Evolutionary conservation across 2,888 invertebrate genomes (phyloP).

Genomic region (Andricus quercusramuli): DNA sequence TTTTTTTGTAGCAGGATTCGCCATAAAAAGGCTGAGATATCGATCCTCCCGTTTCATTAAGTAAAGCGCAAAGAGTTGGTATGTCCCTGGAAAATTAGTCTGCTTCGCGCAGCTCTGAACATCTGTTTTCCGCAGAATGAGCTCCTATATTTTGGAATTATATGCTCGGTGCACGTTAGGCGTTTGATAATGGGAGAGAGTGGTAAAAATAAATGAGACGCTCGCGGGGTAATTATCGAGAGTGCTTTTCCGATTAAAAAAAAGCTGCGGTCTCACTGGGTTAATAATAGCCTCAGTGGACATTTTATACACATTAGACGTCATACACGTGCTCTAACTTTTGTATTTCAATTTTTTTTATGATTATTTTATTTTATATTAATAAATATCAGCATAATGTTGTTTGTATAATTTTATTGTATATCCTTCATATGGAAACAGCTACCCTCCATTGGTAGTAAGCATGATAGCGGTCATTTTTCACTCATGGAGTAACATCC

Average conservation of each 20-base stretch:
- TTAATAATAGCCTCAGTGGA: neutral
- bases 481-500: too few species aligned
- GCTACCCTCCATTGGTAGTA: too few species aligned
- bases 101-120: conserved; percentile 30
- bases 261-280: conserved; percentile 19
- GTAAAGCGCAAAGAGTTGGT: conserved; percentile 36
- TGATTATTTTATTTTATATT: too few species aligned
- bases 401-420: too few species aligned
- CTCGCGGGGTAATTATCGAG: conserved; percentile 33
- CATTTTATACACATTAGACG: neutral
- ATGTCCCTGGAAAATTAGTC: conserved; percentile 39
- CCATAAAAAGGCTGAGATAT: conserved; percentile 32
- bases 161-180: conserved; percentile 25
- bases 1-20: conserved; percentile 22
- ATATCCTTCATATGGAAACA: too few species aligned
- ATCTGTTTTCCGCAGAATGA: conserved; percentile 38
- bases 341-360: too few species aligned
- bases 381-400: too few species aligned
- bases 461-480: too few species aligned
- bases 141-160: conserved; percentile 34
- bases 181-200: conserved; percentile 34
- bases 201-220: conserved; percentile 37
- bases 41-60: conserved; percentile 38
- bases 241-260: conserved; percentile 39
- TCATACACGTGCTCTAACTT: too few species aligned